Evolutionary conservation across 2,888 invertebrate genomes (phyloP).

Genomic region (Leucophenga montana): DNA sequence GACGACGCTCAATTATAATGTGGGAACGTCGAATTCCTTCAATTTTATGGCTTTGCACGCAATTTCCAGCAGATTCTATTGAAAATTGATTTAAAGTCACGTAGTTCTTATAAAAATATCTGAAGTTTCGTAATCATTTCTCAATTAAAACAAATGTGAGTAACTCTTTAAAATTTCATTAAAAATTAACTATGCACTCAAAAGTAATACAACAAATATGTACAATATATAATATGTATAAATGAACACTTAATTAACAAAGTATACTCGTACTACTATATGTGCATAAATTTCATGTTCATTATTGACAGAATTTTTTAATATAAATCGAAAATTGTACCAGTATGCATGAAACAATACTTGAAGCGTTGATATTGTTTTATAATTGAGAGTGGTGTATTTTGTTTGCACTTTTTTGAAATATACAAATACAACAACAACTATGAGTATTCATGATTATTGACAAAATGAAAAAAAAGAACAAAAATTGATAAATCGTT

Average conservation of each 20-base stretch:
- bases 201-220: slow-evolving; percentile 45
- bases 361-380: no score
- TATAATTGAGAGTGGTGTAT: no score
- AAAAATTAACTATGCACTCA: slow-evolving; percentile 15
- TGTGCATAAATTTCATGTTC: not conserved
- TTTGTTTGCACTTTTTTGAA: no score
- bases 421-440: no score
- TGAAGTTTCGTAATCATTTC: slow-evolving; percentile 1
- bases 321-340: no score
- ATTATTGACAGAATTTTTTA: not conserved
- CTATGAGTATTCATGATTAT: no score
- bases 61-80: not conserved
- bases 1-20: no score
- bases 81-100: not conserved
- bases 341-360: no score
- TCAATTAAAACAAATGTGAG: slow-evolving; percentile 13
- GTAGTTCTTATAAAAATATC: slow-evolving; percentile 4
- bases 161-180: slow-evolving; percentile 18
- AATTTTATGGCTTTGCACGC: not conserved
- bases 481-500: no score
- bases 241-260: not conserved
- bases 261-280: not conserved
- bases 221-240: not conserved
- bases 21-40: no score
- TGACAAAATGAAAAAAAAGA: no score